Evolutionary conservation across 2,113 vertebrate genomes (phyloP), one percentile per base, ranked within the genome.

Genomic region (Otus sunia): DNA sequence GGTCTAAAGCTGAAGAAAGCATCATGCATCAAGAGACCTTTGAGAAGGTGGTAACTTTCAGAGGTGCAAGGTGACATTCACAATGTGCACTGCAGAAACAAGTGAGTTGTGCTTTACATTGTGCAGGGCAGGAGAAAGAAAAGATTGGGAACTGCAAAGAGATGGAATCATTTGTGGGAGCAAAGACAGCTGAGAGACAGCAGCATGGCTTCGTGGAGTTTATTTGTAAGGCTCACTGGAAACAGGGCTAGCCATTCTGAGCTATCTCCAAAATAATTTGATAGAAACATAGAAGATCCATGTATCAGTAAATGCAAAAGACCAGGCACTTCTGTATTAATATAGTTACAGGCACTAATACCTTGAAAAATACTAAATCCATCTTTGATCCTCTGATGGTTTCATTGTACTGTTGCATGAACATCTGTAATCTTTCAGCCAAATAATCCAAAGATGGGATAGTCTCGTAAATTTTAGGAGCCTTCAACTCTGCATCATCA

Each of bases 321-420:
- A 90, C 16, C 19, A 12, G 4, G 20, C 4, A 55, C 8, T 49
- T 67, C 34, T 47, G 15, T 45, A 45, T 30, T 73, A 75, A 58
- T 37, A 69, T n/a, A 81, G 50, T 79, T 79, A 91, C 30, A 69
- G 63, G 25, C 4, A 30, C 13, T 29, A 92, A 90, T 95, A 99
- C 98, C 98, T 97, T 98, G 91, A 99, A 99, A 97, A 99, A 99
- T 43, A 99, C 98, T 74, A 99, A 97, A 96, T 99, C 98, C 98
- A 99, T 98, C 69, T 97, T 94, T 76, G 98, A 94, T 79, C 98
- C 98, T 94, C 98, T 98, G 82, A 98, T 95, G 13, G 96, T 97
- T 76, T 99, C 99, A 78, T 99, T 99, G 95, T 98, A 99, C 88
- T 98, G 98, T 39, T 97, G 97, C 96, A 98, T 97, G 89, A 98